phyloP scores from a whole-genome alignment of 2,113 vertebrate genomes.

The Sturnus vulgaris region DNA sequence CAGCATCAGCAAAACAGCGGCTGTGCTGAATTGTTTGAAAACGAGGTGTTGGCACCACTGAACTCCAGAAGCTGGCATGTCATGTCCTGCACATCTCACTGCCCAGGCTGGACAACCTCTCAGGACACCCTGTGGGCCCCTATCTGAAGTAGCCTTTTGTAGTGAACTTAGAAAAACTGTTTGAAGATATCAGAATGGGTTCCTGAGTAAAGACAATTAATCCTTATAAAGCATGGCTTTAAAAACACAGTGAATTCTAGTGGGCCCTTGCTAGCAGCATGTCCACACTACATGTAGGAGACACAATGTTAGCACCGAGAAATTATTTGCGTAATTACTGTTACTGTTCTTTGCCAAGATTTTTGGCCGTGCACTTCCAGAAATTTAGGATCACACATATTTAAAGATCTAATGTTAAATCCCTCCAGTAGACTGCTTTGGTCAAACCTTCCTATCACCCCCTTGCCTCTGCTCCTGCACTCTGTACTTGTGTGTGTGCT shows the following conservation, averaged over 20 bases:
- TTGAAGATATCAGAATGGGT: fast-evolving
- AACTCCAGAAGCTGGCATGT: background rate
- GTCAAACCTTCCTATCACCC: background rate
- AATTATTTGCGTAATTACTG: background rate
- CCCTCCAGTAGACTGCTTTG: background rate
- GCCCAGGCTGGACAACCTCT: background rate
- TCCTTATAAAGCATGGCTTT: background rate
- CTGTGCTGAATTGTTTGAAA: background rate
- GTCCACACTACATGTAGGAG: background rate
- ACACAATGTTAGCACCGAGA: background rate
- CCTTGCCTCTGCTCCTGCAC: background rate
- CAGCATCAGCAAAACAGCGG: background rate
- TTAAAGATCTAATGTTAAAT: background rate
- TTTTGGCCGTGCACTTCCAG: background rate
- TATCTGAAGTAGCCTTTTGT: background rate
- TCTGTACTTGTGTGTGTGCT: fast-evolving
- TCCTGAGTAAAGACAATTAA: background rate
- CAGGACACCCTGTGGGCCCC: background rate
- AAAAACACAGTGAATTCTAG: background rate
- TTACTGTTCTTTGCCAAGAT: background rate
- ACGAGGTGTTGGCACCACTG: fast-evolving
- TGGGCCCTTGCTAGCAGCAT: fast-evolving
- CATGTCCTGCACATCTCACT: background rate
- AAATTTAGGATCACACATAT: background rate
- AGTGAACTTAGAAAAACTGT: background rate